Evolutionary conservation across 2,888 invertebrate species (phyloP).

Genomic region (Cyrtodaria siliqua): DNA sequence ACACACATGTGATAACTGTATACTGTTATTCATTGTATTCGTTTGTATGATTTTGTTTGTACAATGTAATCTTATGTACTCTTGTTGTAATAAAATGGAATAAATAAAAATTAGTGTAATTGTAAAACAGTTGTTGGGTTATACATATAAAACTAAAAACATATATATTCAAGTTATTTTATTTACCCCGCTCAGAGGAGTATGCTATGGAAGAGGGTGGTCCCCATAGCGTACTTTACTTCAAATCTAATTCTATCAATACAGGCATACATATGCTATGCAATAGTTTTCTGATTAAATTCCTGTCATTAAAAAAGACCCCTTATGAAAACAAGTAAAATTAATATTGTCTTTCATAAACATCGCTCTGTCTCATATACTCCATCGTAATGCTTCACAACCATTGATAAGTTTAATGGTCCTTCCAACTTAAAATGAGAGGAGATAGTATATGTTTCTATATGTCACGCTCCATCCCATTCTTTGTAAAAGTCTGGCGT

Average conservation of each 20-base stretch:
- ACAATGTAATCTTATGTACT: no score
- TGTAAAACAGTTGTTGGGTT: no score
- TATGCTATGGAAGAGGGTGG: neutral
- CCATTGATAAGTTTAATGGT: neutral
- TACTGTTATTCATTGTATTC: no score
- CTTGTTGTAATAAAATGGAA: no score
- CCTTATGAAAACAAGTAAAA: conserved; percentile 20
- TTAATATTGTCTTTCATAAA: conserved; percentile 5
- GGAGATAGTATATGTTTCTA: conserved; percentile 12
- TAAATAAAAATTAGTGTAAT: no score
- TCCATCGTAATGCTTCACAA: conserved; percentile 3
- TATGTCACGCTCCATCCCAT: conserved; percentile 5
- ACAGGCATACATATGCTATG: neutral
- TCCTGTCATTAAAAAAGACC: conserved; percentile 5
- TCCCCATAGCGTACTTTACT: conserved; percentile 8
- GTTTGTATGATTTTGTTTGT: no score
- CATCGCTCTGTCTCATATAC: conserved; percentile 7
- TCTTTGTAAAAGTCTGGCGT: conserved; percentile 18
- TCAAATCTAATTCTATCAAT: conserved; percentile 7
- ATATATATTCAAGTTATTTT: no score
- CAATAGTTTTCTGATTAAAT: conserved; percentile 3
- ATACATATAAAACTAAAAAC: no score
- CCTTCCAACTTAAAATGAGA: conserved; percentile 21
- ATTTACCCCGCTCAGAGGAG: neutral
- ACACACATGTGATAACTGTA: no score